A percentile compares a stretch with the other conserved stretches of the same genome.
Evolutionary conservation across 2,888 invertebrate genomes (phyloP).

Genomic region (Hyppa rectilinea): DNA sequence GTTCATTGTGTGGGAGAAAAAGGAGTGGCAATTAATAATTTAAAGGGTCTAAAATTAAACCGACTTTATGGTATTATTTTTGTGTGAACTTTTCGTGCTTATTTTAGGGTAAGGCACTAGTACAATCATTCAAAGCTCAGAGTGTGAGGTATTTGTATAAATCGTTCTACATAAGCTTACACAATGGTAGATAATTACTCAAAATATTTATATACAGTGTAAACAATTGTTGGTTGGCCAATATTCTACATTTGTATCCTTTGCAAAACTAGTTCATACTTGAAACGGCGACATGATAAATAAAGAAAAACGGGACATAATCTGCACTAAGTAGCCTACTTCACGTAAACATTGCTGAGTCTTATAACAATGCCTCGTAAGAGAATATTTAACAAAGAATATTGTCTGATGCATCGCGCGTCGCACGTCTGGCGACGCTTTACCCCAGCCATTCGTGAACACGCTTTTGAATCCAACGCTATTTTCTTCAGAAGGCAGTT

Average conservation of each 20-base stretch:
- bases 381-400: constrained; percentile 47
- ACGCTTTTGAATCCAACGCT: constrained; percentile 47
- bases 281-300: neutral
- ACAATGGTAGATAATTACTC: too few relatives aligned
- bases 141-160: too few relatives aligned
- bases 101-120: too few relatives aligned
- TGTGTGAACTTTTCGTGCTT: neutral
- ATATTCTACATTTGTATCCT: too few relatives aligned
- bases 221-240: too few relatives aligned
- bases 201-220: too few relatives aligned
- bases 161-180: too few relatives aligned
- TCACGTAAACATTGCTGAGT: constrained; percentile 19
- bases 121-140: too few relatives aligned
- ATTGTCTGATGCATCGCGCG: constrained; percentile 23
- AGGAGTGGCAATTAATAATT: constrained; percentile 32
- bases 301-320: constrained; percentile 10
- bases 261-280: neutral
- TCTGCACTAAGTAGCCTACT: constrained; percentile 32
- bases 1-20: constrained; percentile 29
- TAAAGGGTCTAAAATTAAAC: constrained; percentile 1
- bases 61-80: neutral
- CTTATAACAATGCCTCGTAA: constrained; percentile 34
- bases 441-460: constrained; percentile 35
- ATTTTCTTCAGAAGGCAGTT: constrained; percentile 41
- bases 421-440: constrained; percentile 8